A percentile compares a stretch with the other conserved stretches of the same genome.
phyloP scores from a whole-genome alignment of 2,797 vertebrate species.

The Vireo griseus region DNA sequence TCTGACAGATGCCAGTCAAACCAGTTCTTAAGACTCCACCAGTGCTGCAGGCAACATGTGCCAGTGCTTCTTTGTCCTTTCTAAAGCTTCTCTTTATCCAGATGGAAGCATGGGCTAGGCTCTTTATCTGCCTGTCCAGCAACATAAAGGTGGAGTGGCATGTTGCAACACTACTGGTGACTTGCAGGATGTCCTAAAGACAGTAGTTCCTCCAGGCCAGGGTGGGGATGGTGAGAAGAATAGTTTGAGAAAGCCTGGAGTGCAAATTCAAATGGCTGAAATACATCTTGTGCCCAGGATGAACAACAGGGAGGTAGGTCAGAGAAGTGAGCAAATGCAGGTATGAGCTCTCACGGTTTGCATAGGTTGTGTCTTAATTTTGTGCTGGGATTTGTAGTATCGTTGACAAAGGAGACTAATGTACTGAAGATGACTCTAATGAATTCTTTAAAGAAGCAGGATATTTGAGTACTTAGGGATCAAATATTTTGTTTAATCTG shows the following conservation, averaged over 20 bases:
- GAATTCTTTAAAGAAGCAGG: conserved; percentile 3
- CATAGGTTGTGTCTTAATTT: neutral
- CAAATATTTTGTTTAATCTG: neutral
- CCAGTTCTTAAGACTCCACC: neutral
- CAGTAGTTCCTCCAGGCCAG: neutral
- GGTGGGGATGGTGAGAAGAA: neutral
- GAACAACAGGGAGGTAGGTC: neutral
- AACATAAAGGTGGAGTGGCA: neutral
- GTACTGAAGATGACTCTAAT: neutral
- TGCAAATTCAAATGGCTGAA: neutral
- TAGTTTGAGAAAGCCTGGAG: neutral
- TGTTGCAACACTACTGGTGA: neutral
- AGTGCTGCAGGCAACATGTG: neutral
- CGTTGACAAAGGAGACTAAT: neutral
- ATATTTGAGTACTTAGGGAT: neutral
- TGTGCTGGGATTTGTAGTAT: neutral
- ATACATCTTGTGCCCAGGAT: neutral
- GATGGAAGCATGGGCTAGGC: neutral
- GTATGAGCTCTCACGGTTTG: neutral
- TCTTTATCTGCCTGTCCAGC: neutral
- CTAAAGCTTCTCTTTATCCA: neutral
- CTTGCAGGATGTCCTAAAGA: neutral
- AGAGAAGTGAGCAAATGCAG: neutral
- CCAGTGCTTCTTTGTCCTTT: neutral
- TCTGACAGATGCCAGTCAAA: neutral